phyloP scores from a whole-genome alignment of 30 jellyfish, hydroid and myxozoan genomes.

The Hydractinia echinata region DNA sequence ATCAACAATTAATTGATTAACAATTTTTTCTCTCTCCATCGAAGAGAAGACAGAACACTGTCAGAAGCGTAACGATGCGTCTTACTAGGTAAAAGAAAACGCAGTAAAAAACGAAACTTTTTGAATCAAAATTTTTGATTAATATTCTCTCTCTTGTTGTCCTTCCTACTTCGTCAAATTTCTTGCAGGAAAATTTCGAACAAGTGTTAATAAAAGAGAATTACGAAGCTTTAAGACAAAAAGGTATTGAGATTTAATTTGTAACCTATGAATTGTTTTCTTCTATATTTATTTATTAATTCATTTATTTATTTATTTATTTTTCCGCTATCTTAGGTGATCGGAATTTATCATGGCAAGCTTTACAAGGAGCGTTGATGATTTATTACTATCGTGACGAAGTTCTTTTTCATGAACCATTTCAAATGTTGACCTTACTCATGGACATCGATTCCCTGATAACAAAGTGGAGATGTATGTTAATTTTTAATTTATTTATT shows the following conservation, averaged over 20 bases:
- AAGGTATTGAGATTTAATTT: slow-evolving; percentile 35
- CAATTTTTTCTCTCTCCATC: too few species aligned
- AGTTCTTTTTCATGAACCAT: slow-evolving; percentile 75
- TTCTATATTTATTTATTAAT: not conserved
- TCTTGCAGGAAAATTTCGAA: slow-evolving; percentile 45
- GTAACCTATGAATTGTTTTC: not conserved
- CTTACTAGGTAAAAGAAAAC: too few species aligned
- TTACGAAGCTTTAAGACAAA: slow-evolving; percentile 38
- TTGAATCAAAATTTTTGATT: not conserved
- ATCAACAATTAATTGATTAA: too few species aligned
- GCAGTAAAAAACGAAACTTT: too few species aligned
- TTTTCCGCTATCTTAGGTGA: slow-evolving; percentile 50
- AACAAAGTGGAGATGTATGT: slow-evolving; percentile 88
- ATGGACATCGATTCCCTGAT: slow-evolving; percentile 81
- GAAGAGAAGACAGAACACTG: too few species aligned
- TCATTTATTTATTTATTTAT: too few species aligned
- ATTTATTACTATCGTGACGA: slow-evolving; percentile 72
- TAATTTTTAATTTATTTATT: too few species aligned
- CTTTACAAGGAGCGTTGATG: slow-evolving; percentile 87
- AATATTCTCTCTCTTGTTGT: too few species aligned
- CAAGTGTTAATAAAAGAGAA: slow-evolving; percentile 37
- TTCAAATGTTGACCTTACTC: slow-evolving; percentile 50
- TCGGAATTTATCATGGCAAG: slow-evolving; percentile 67
- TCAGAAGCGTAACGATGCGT: too few species aligned
- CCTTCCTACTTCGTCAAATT: too few species aligned